phyloP scores from a whole-genome alignment of 2,113 vertebrate species.

The Anguilla japonica region DNA sequence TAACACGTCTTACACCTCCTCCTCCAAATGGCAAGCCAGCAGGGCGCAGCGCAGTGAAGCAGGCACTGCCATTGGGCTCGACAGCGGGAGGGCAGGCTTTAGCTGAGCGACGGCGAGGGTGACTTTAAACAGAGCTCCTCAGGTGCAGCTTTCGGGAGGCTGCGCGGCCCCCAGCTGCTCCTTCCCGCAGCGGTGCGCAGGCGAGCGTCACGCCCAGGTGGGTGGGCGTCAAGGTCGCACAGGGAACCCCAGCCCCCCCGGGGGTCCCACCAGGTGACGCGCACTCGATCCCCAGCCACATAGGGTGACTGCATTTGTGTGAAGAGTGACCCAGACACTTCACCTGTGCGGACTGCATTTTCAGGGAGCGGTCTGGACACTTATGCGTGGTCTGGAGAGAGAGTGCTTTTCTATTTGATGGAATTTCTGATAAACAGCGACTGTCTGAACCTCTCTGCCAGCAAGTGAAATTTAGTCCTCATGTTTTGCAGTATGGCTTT shows the following conservation, averaged over 20 bases:
- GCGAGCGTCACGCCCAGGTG: constrained; percentile 10
- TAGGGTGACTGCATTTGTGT: background rate
- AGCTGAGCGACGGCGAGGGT: background rate
- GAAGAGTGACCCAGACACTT: background rate
- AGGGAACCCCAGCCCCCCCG: background rate
- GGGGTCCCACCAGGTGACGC: background rate
- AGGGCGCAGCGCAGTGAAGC: background rate
- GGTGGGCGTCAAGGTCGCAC: background rate
- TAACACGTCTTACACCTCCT: background rate
- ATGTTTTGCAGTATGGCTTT: no score
- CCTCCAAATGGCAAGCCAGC: background rate
- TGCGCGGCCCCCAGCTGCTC: background rate
- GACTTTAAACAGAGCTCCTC: constrained; percentile 21
- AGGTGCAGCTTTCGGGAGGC: background rate
- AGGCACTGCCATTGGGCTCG: background rate
- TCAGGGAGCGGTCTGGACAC: background rate
- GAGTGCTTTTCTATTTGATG: background rate
- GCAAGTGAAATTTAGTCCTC: background rate
- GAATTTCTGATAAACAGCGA: background rate
- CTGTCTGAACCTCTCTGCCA: background rate
- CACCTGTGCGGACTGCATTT: background rate
- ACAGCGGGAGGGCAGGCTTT: background rate
- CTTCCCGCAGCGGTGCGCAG: background rate
- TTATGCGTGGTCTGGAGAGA: background rate
- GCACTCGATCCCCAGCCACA: background rate